These are phyloP conservation scores for Andrena cerasifolii DNA, from an alignment of 1,140 invertebrate species.

Conservation along the genomic window DNA sequence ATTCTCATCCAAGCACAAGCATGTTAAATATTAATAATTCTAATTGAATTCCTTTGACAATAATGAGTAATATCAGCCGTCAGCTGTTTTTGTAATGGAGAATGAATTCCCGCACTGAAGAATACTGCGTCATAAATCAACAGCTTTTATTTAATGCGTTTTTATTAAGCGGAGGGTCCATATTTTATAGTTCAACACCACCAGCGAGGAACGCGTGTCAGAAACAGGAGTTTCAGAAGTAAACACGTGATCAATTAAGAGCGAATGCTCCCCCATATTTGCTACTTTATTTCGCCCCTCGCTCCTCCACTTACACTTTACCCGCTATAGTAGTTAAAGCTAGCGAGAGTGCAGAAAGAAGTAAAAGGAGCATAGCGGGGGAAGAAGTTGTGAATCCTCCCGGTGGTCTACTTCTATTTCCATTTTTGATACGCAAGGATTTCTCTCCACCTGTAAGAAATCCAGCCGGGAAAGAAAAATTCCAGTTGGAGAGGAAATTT, in stretches of 20 bases:
- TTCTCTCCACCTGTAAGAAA: not conserved
- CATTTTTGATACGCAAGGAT: constrained; percentile 3
- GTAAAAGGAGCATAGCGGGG: not conserved
- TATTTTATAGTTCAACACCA: too few relatives aligned
- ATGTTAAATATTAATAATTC: too few relatives aligned
- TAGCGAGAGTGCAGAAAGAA: not conserved
- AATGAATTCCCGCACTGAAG: too few relatives aligned
- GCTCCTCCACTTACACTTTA: not conserved
- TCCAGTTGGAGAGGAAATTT: constrained; percentile 19
- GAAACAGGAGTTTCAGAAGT: not conserved
- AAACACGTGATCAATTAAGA: not conserved
- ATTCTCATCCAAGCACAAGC: too few relatives aligned
- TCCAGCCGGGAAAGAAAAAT: not conserved
- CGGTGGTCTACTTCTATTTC: not conserved
- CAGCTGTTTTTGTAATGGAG: too few relatives aligned
- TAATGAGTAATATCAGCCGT: too few relatives aligned
- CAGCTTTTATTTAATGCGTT: too few relatives aligned
- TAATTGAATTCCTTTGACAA: too few relatives aligned
- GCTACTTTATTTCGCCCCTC: not conserved
- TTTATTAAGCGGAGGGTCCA: too few relatives aligned
- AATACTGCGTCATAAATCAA: too few relatives aligned
- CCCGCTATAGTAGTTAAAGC: not conserved
- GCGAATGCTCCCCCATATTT: too few relatives aligned
- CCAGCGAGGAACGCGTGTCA: too few relatives aligned
- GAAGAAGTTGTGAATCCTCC: not conserved